Conservation (phyloP, 1,140 invertebrate genomes). For the Chymomyza costata region DNA sequence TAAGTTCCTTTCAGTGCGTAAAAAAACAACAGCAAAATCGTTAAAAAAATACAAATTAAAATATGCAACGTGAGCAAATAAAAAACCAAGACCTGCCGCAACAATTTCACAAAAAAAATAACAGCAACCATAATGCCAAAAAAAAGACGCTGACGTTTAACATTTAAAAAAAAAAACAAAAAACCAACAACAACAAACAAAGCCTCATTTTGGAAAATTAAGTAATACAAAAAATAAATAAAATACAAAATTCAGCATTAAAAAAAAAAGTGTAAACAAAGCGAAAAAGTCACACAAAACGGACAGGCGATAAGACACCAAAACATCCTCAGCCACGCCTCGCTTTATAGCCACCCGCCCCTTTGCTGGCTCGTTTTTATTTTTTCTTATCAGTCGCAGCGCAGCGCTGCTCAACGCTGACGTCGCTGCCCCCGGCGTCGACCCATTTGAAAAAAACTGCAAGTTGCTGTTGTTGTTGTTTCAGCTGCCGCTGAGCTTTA, state of each 20-base stretch:
- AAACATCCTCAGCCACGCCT: too few species aligned
- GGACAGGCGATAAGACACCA: too few species aligned
- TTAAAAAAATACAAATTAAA: not conserved
- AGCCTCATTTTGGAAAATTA: not conserved
- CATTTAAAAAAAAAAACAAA: slow-evolving; percentile 17
- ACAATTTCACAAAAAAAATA: slow-evolving; percentile 41
- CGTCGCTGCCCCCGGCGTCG: too few species aligned
- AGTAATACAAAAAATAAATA: not conserved
- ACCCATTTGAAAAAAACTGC: not conserved
- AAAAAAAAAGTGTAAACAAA: too few species aligned
- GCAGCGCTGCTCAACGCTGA: too few species aligned
- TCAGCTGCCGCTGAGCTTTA: not conserved
- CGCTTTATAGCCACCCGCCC: too few species aligned
- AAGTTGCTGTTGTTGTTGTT: not conserved
- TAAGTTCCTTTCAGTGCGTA: not conserved
- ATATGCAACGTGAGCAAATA: slow-evolving; percentile 14
- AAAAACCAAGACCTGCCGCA: slow-evolving; percentile 53
- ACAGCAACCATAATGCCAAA: slow-evolving; percentile 12
- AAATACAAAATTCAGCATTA: too few species aligned
- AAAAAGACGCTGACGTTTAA: slow-evolving; percentile 7
- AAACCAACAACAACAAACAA: not conserved
- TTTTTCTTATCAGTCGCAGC: too few species aligned
- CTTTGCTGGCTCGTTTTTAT: too few species aligned
- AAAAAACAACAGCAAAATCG: not conserved
- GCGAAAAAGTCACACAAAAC: too few species aligned